Conservation (phyloP, 2,113 vertebrate species). For the Misgurnus anguillicaudatus region DNA sequence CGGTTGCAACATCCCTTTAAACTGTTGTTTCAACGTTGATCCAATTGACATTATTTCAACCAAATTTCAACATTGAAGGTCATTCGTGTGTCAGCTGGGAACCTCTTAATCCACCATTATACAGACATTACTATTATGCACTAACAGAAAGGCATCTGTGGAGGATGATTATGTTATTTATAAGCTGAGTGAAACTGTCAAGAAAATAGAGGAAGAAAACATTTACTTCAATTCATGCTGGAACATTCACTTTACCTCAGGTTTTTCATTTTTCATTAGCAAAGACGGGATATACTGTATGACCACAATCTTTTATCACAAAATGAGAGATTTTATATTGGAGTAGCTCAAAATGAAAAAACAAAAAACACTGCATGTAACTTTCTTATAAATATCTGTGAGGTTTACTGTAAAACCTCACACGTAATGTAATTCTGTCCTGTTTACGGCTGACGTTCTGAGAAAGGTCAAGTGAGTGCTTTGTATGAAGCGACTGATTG, state of each 20-base stretch:
- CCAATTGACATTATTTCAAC: no score
- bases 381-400: background rate
- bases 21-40: no score
- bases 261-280: background rate
- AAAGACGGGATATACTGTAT: no score
- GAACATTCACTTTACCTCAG: slow-evolving; percentile 10
- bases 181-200: slow-evolving; percentile 12
- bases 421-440: background rate
- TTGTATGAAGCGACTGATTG: slow-evolving; percentile 31
- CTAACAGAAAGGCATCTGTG: no score
- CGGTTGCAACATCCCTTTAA: no score
- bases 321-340: background rate
- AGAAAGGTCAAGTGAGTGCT: slow-evolving; percentile 30
- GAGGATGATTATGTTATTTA: slow-evolving; percentile 13
- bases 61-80: no score
- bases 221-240: background rate
- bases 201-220: slow-evolving; percentile 6
- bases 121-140: no score
- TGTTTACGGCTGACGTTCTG: background rate
- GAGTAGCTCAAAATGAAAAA: background rate
- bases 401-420: background rate
- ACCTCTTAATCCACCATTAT: no score
- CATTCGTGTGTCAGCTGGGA: no score
- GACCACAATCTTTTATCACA: background rate
- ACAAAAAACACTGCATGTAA: background rate